These are phyloP conservation scores for Drosophila heteroneura DNA, from an alignment of 2,888 invertebrate genomes.

Conservation along the genomic window DNA sequence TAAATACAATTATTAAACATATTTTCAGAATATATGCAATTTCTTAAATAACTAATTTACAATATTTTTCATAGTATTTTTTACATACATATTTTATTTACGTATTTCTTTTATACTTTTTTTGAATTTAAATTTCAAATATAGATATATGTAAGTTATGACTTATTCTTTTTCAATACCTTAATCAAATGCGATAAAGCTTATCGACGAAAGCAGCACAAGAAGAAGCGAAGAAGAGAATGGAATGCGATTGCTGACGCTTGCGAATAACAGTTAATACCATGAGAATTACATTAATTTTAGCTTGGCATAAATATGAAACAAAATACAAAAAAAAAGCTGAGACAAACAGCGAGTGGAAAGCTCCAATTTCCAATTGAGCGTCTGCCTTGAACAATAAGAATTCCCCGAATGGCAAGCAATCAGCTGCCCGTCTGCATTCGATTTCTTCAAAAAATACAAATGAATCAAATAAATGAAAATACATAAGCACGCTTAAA, in stretches of 20 bases:
- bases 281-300: constrained; percentile 32
- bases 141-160: not conserved
- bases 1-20: not conserved
- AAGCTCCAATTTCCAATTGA: constrained; percentile 42
- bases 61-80: not conserved
- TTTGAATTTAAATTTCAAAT: not conserved
- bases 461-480: constrained; percentile 25
- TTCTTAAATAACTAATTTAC: not conserved
- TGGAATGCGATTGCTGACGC: constrained; percentile 48
- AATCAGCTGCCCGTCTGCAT: constrained; percentile 24
- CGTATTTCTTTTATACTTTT: not conserved
- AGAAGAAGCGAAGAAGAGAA: constrained; percentile 7
- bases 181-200: not conserved
- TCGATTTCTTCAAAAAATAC: constrained; percentile 44
- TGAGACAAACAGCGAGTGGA: not conserved
- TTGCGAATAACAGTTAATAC: constrained; percentile 43
- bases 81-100: not conserved
- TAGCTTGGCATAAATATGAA: constrained; percentile 17
- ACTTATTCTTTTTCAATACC: not conserved
- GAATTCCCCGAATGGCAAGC: constrained; percentile 40
- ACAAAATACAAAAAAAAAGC: constrained; percentile 4
- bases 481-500: not conserved
- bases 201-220: constrained; percentile 19
- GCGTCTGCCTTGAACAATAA: constrained; percentile 37
- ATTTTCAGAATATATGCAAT: not conserved